Percentiles rank a stretch among this genome's conserved stretches.
These are phyloP conservation scores for Rhabdomys dilectus DNA, from an alignment of 2,113 vertebrate genomes.

Conservation along the genomic window DNA sequence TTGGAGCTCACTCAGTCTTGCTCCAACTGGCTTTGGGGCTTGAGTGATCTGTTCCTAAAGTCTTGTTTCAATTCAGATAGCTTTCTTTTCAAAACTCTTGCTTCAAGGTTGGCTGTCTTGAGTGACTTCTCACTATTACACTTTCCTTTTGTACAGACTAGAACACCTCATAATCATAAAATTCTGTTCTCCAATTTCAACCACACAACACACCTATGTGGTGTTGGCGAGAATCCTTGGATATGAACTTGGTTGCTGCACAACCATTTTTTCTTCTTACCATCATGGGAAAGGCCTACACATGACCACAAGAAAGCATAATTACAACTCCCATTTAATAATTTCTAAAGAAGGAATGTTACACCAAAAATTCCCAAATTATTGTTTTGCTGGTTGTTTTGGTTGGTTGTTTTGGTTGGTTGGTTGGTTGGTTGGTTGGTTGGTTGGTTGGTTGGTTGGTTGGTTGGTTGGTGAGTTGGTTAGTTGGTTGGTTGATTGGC, in stretches of 20 bases:
- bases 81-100: constrained; percentile 92
- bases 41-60: constrained; percentile 95
- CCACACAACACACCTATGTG: constrained; percentile 86
- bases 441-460: neutral
- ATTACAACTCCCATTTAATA: neutral
- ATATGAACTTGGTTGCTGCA: neutral
- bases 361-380: neutral
- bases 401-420: neutral
- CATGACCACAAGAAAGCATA: neutral
- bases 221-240: neutral
- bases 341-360: constrained; percentile 33
- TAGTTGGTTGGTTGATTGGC: neutral
- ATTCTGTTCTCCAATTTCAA: constrained; percentile 97
- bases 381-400: neutral
- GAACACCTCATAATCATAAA: constrained; percentile 97
- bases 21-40: constrained; percentile 93
- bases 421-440: neutral
- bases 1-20: constrained; percentile 94
- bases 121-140: constrained; percentile 96
- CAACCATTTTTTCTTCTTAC: neutral
- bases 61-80: constrained; percentile 91
- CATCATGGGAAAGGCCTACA: neutral
- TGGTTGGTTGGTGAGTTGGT: neutral
- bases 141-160: constrained; percentile 94
- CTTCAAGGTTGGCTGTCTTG: constrained; percentile 95